These are phyloP conservation scores for Drosophila vallismaia DNA, from an alignment of 2,888 invertebrate genomes.

Conservation along the genomic window DNA sequence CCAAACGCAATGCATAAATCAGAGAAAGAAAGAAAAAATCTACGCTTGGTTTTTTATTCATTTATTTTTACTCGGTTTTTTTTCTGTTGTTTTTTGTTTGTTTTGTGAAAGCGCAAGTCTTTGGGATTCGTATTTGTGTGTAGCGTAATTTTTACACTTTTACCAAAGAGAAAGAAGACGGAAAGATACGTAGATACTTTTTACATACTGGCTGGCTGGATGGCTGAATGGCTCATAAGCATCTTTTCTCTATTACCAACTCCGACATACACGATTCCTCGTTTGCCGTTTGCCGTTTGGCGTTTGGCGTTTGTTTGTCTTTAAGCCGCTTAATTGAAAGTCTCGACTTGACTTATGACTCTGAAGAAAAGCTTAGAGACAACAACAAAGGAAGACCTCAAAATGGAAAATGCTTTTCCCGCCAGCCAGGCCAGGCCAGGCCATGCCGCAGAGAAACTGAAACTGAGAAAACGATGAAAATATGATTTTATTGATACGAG, in stretches of 20 bases:
- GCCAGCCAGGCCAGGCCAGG: too few species aligned
- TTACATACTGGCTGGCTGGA: constrained; percentile 31
- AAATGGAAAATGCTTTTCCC: constrained; percentile 53
- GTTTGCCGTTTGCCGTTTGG: constrained; percentile 20
- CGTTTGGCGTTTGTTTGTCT: constrained; percentile 47
- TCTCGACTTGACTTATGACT: constrained; percentile 74
- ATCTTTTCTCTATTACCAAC: constrained; percentile 66
- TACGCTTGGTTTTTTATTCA: constrained; percentile 14
- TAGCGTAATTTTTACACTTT: constrained; percentile 73
- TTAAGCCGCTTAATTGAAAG: constrained; percentile 77
- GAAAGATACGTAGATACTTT: constrained; percentile 50
- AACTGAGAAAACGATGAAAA: constrained; percentile 13
- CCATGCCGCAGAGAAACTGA: constrained; percentile 11
- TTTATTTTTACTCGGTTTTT: background rate
- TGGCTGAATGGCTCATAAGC: constrained; percentile 45
- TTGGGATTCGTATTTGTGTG: constrained; percentile 33
- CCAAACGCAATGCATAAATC: constrained; percentile 43
- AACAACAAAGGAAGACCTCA: constrained; percentile 8
- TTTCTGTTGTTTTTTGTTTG: constrained; percentile 18
- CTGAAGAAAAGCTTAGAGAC: constrained; percentile 20
- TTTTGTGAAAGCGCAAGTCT: constrained; percentile 76
- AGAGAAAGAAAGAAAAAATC: constrained; percentile 44
- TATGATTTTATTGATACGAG: constrained; percentile 22
- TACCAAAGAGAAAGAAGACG: constrained; percentile 50
- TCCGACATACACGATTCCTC: constrained; percentile 38